Evolutionary conservation across 2,888 invertebrate species (phyloP).

Genomic region (Hyposoter didymator): DNA sequence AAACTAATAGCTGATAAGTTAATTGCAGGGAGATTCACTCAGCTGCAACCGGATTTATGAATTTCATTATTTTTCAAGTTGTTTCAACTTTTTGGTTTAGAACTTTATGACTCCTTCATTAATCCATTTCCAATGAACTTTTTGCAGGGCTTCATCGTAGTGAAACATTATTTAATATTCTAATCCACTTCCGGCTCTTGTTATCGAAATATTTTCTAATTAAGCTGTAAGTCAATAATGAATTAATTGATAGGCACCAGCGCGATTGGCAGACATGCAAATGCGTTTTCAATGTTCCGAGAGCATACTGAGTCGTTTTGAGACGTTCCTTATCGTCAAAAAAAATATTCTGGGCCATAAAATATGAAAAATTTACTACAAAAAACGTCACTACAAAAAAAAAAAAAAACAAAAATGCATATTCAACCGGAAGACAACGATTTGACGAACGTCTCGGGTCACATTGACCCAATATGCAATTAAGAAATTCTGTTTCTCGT

Average conservation of each 20-base stretch:
- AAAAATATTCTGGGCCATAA: not conserved
- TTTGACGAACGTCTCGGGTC: too few relatives aligned
- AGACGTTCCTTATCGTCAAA: not conserved
- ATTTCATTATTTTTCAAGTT: not conserved
- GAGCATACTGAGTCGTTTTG: not conserved
- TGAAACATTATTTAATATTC: not conserved
- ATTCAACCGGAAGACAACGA: too few relatives aligned
- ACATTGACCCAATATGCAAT: not conserved
- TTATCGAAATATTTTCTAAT: not conserved
- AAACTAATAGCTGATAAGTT: conserved; percentile 7
- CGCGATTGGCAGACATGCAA: not conserved
- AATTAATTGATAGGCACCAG: not conserved
- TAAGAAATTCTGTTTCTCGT: not conserved
- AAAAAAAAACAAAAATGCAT: too few relatives aligned
- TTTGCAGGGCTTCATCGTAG: not conserved
- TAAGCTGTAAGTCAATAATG: not conserved
- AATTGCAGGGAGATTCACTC: conserved; percentile 2
- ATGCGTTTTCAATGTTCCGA: too few relatives aligned
- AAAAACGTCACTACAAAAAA: not conserved
- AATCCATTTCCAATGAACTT: not conserved
- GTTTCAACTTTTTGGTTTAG: not conserved
- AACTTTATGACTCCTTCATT: not conserved
- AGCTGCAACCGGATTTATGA: not conserved
- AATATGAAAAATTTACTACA: too few relatives aligned
- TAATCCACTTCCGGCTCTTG: not conserved